Conservation (phyloP, 2,797 vertebrate genomes). For the Sebastes aleutianus region DNA sequence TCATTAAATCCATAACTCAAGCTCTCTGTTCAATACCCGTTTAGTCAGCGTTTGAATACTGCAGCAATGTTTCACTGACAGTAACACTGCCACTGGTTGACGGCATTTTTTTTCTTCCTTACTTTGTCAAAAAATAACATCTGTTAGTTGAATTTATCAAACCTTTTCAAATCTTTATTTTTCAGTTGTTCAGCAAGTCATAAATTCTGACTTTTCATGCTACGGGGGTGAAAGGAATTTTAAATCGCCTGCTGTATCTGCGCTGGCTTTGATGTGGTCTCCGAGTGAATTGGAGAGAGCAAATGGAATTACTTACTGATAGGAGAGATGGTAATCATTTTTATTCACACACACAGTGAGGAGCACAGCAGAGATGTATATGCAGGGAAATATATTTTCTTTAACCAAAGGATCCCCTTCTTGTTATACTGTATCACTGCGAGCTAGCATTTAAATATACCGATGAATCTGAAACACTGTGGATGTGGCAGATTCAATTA, state of each 20-base stretch:
- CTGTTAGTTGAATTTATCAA: constrained; percentile 57
- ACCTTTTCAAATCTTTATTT: constrained; percentile 73
- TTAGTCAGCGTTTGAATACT: constrained; percentile 32
- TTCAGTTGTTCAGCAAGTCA: constrained; percentile 71
- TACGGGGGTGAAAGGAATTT: constrained; percentile 62
- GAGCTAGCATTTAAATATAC: constrained; percentile 57
- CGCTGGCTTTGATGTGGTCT: constrained; percentile 76
- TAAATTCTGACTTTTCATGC: constrained; percentile 71
- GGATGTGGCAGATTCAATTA: constrained; percentile 62
- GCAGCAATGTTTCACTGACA: constrained; percentile 42
- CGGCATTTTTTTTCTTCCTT: constrained; percentile 8
- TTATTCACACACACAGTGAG: constrained; percentile 66
- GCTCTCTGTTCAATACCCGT: constrained; percentile 20
- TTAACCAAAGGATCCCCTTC: constrained; percentile 53
- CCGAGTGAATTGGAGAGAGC: constrained; percentile 73
- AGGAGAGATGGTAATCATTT: constrained; percentile 77
- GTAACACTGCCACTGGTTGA: constrained; percentile 4
- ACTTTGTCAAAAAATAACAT: constrained; percentile 58
- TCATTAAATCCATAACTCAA: constrained; percentile 44
- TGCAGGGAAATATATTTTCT: constrained; percentile 50
- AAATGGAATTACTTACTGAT: constrained; percentile 80
- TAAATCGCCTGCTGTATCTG: constrained; percentile 73
- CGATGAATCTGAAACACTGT: constrained; percentile 65
- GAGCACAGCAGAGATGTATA: constrained; percentile 52
- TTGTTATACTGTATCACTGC: constrained; percentile 54